Evolutionary conservation across 2,888 invertebrate genomes (phyloP).

Genomic region (Gnatocerus cornutus): DNA sequence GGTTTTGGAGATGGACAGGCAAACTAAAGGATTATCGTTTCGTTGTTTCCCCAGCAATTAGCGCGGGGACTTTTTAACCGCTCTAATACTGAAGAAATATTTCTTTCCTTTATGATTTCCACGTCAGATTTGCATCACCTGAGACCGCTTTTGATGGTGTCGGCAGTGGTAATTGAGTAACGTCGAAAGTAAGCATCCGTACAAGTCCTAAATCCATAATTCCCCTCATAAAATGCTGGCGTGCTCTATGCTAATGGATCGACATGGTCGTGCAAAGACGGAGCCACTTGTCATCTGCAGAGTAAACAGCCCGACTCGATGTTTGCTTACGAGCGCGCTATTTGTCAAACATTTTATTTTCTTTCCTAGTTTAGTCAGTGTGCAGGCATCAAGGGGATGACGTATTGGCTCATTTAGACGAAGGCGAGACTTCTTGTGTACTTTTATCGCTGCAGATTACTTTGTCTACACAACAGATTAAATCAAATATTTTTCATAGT

Average conservation of each 20-base stretch:
- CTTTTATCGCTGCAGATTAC: slow-evolving; percentile 71
- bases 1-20: slow-evolving; percentile 11
- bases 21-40: background rate
- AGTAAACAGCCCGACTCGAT: slow-evolving; percentile 68
- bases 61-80: too few species aligned
- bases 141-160: slow-evolving; percentile 12
- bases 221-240: slow-evolving; percentile 59
- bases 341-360: slow-evolving; percentile 71
- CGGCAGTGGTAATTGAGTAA: slow-evolving; percentile 56
- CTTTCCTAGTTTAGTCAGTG: slow-evolving; percentile 65
- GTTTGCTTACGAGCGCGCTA: slow-evolving; percentile 70
- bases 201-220: slow-evolving; percentile 60
- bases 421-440: slow-evolving; percentile 70
- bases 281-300: slow-evolving; percentile 69
- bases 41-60: background rate
- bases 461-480: slow-evolving; percentile 71
- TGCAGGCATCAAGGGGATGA: slow-evolving; percentile 63
- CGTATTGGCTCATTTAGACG: slow-evolving; percentile 68
- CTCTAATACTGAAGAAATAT: background rate
- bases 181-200: slow-evolving; percentile 54
- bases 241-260: slow-evolving; percentile 64
- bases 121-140: too few species aligned
- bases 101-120: background rate
- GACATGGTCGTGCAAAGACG: slow-evolving; percentile 56
- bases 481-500: slow-evolving; percentile 70